These are phyloP conservation scores for Erpobdella octoculata DNA, from an alignment of 2,888 invertebrate genomes.

Conservation along the genomic window DNA sequence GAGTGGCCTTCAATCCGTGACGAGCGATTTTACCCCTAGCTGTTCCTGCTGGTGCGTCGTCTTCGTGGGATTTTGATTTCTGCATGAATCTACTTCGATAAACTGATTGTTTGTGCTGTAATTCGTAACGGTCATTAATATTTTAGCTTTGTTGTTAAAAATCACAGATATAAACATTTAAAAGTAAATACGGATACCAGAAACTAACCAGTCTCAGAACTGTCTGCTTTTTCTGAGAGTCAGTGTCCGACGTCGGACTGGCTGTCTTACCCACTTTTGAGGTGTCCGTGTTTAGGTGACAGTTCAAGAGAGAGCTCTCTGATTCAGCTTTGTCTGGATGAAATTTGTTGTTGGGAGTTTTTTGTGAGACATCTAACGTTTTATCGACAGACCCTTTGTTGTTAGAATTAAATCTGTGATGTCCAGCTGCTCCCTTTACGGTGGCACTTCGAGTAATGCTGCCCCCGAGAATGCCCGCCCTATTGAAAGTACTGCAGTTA, in stretches of 20 bases:
- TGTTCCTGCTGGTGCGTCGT: slow-evolving; percentile 44
- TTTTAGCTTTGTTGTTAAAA: neutral
- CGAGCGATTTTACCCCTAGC: slow-evolving; percentile 46
- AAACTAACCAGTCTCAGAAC: neutral
- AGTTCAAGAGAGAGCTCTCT: neutral
- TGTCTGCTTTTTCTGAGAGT: neutral
- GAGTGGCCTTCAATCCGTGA: slow-evolving; percentile 44
- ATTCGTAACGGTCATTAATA: neutral
- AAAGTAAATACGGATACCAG: too few species aligned
- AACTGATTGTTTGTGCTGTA: slow-evolving; percentile 12
- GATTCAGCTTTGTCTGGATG: too few species aligned
- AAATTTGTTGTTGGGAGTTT: neutral
- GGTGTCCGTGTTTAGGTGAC: neutral
- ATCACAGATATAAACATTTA: neutral
- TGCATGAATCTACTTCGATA: slow-evolving; percentile 43
- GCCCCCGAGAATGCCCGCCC: neutral
- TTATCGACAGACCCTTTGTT: neutral
- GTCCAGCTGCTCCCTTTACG: slow-evolving; percentile 33
- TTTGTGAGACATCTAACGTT: neutral
- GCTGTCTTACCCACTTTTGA: neutral
- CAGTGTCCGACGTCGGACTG: neutral
- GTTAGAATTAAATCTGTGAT: neutral
- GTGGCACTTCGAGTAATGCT: slow-evolving; percentile 37
- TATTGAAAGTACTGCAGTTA: slow-evolving; percentile 37
- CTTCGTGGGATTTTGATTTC: slow-evolving; percentile 50